phyloP scores from a whole-genome alignment of 2,113 vertebrate genomes.

The Atlantisia rogersi region DNA sequence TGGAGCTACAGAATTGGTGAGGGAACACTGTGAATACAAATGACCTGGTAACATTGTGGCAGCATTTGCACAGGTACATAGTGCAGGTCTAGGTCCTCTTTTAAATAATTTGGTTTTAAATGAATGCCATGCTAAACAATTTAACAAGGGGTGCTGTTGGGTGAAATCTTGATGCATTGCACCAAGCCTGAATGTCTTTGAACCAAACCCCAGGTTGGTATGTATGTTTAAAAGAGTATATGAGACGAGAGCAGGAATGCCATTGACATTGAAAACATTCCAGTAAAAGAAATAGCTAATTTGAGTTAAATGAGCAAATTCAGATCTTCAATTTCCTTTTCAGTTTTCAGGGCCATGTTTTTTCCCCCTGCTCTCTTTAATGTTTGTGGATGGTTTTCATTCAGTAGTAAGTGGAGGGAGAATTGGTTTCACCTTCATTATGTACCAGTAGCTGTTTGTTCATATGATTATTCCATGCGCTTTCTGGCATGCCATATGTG shows the following conservation, averaged over 20 bases:
- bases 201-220: fast-evolving
- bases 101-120: not conserved
- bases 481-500: not conserved
- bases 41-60: fast-evolving
- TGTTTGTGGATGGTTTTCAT: not conserved
- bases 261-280: not conserved
- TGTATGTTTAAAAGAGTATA: not conserved
- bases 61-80: not conserved
- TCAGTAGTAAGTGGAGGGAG: not conserved
- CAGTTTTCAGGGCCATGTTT: not conserved
- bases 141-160: not conserved
- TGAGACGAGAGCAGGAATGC: not conserved
- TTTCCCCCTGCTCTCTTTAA: not conserved
- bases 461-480: not conserved
- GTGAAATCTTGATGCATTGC: not conserved
- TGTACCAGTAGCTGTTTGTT: not conserved
- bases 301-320: not conserved
- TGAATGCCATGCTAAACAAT: fast-evolving
- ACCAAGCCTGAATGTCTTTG: not conserved
- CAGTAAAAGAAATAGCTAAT: not conserved
- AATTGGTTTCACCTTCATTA: not conserved
- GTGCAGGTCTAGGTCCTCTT: not conserved
- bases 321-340: not conserved
- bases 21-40: not conserved
- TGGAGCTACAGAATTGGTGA: not conserved